Percentiles rank a stretch among this genome's conserved stretches.
These are phyloP conservation scores for Zosterops lateralis DNA, from an alignment of 2,113 vertebrate species.

Conservation along the genomic window DNA sequence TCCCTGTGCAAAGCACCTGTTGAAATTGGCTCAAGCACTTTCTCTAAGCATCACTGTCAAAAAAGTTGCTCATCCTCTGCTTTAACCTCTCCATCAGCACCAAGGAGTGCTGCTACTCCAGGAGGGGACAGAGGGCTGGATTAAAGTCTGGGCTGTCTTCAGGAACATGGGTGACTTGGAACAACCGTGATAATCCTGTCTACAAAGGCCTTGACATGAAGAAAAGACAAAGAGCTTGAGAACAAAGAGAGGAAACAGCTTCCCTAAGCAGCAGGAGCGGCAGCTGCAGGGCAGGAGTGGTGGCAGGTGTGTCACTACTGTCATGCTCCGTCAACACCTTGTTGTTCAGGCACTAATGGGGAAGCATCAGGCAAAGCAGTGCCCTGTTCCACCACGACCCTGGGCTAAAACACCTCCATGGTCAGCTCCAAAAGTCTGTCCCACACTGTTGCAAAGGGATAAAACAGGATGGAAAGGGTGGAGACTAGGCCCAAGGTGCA, in stretches of 20 bases:
- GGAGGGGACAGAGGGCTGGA: background rate
- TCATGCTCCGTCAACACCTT: fast-evolving
- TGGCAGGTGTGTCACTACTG: background rate
- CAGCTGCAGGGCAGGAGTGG: background rate
- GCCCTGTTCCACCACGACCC: background rate
- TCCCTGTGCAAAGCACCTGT: background rate
- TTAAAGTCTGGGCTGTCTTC: background rate
- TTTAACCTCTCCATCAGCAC: background rate
- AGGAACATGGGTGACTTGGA: background rate
- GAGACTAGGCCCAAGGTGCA: background rate
- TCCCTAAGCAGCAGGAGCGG: background rate
- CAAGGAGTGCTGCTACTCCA: background rate
- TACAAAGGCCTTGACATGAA: background rate
- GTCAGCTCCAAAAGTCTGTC: background rate
- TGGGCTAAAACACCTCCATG: background rate
- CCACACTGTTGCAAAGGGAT: background rate
- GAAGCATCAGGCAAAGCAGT: background rate
- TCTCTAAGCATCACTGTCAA: background rate
- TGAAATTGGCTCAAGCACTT: background rate
- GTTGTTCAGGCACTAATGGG: background rate
- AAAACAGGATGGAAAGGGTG: background rate
- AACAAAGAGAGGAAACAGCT: background rate
- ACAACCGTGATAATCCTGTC: background rate
- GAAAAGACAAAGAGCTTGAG: background rate
- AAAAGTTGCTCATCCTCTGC: background rate